Percentiles rank a stretch among this genome's conserved stretches.
Conservation (phyloP, 1,140 invertebrate species). For the Frieseomelitta varia region DNA sequence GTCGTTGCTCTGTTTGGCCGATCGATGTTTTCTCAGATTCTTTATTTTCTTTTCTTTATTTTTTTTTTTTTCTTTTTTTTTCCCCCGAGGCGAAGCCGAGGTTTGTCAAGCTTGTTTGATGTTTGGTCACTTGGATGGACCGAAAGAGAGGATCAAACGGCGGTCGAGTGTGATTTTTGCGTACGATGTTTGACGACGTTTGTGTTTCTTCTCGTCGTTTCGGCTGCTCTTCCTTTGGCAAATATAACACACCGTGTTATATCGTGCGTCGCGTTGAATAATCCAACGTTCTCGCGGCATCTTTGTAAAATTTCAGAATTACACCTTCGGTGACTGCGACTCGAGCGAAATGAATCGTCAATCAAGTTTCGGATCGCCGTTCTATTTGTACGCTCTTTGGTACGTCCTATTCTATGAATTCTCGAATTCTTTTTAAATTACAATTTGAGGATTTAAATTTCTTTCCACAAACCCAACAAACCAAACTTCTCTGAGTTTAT, state of each 20-base stretch:
- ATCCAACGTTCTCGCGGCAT: too few species aligned
- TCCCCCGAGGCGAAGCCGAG: not conserved
- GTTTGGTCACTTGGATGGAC: not conserved
- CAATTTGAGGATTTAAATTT: not conserved
- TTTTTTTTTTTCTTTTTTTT: too few species aligned
- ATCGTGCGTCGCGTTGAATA: too few species aligned
- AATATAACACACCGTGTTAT: not conserved
- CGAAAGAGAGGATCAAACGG: not conserved
- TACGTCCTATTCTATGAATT: too few species aligned
- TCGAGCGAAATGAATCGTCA: too few species aligned
- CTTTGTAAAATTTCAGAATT: too few species aligned
- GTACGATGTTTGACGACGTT: not conserved
- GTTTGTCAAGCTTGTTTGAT: slow-evolving; percentile 10
- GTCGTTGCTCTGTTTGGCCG: not conserved
- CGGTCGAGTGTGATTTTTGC: not conserved
- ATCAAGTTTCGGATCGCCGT: too few species aligned
- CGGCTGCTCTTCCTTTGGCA: not conserved
- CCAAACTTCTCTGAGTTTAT: not conserved
- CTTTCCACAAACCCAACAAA: not conserved
- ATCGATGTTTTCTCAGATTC: slow-evolving; percentile 3
- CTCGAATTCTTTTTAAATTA: too few species aligned
- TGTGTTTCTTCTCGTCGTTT: not conserved
- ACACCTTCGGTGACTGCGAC: too few species aligned
- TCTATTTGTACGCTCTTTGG: too few species aligned
- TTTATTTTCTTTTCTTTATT: not conserved